Evolutionary conservation across 1,140 invertebrate genomes (phyloP), one percentile per base, ranked within the genome.

Genomic region (Drosophila trapezifrons): DNA sequence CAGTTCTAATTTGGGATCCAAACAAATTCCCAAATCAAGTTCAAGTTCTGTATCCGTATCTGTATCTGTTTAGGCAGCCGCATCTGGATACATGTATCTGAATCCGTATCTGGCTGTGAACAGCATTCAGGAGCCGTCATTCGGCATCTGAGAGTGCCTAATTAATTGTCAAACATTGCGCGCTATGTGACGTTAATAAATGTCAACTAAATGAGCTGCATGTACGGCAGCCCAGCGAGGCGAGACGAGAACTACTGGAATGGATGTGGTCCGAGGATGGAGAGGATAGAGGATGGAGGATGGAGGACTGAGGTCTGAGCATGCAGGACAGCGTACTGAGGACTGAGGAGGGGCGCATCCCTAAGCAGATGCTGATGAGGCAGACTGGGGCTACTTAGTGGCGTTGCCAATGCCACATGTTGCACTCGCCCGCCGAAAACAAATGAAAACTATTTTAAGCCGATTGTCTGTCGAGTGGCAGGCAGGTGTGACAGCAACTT

Each of bases 151-250:
- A 69, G 62, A 49, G 52, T 54, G 64, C 58, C 85, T 89, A 89
- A 89, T 89, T 89, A 89, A 89, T 89, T 89, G 83, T 84, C 80
- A 89, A 89, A 89, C 84, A 84, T 89, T 89, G 80, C 84, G 80
- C 84, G 84, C 80, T 72, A 76, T 80, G 80, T 84, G 84, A 89
- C 84, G 80, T 84, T 90, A 80, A 89, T 89, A 89, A 89, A 89
- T 89, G 84, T 89, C 84, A 89, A 84, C 80, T 89, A 89, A 87
- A 87, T 87, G 83, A 87, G 83, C 83, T 87, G 83, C 83, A 87
- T 82, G 83, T 87, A 82, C 72, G 15, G 37, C 27, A 64, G 43
- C 58, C 59, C 59, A 54, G 75, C 66, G 54, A 71, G 52, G 65
- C 65, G 65, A 69, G 65, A 69, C 65, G 62, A 69, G 62, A 69